These are phyloP conservation scores for Pygoscelis adeliae DNA, from an alignment of 2,113 vertebrate genomes.

Conservation along the genomic window DNA sequence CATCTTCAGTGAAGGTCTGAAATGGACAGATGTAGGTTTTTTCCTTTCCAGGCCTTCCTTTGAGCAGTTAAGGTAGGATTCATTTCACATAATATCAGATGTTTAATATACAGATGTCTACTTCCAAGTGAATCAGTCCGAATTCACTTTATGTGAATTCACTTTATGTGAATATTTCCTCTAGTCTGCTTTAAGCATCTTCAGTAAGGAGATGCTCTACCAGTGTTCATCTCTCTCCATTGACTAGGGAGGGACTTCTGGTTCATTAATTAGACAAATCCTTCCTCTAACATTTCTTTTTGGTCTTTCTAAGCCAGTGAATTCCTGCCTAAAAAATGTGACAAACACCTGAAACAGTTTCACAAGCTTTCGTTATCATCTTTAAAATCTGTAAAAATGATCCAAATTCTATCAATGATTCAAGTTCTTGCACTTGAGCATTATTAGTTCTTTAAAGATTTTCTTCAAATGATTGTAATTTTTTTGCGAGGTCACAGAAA, in stretches of 20 bases:
- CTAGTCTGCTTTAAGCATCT: background rate
- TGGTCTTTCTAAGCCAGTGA: background rate
- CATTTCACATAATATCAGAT: background rate
- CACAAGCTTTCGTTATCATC: background rate
- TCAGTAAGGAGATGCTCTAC: background rate
- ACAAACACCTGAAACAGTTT: background rate
- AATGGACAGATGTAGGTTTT: background rate
- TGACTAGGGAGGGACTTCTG: background rate
- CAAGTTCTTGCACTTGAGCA: background rate
- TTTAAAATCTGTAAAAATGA: background rate
- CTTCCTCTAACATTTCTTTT: background rate
- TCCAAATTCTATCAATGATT: background rate
- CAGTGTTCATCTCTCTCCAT: background rate
- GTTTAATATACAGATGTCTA: background rate
- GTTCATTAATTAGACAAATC: background rate
- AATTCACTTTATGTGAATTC: background rate
- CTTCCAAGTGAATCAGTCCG: background rate
- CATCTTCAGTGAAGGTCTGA: background rate
- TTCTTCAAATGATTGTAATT: background rate
- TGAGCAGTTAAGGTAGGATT: background rate
- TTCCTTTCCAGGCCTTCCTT: background rate
- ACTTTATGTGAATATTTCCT: background rate
- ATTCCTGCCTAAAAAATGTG: background rate
- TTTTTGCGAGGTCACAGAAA: background rate
- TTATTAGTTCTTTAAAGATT: background rate